Conservation (phyloP, 64 coral and sea anemone genomes). For the Dendronephthya gigantea region DNA sequence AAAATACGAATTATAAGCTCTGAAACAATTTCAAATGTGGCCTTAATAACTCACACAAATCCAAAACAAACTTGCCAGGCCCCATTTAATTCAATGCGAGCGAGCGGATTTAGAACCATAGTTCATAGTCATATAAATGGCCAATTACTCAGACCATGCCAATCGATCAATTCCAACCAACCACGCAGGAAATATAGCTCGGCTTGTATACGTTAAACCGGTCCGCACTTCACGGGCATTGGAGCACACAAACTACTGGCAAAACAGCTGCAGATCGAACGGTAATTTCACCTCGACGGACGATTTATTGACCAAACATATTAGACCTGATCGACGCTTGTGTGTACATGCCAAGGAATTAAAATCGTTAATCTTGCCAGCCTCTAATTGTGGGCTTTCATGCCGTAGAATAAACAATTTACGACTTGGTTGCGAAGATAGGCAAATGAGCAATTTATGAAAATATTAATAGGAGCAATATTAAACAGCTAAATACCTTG, state of each 20-base stretch:
- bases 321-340: background rate
- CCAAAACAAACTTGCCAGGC: background rate
- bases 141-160: background rate
- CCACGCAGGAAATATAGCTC: constrained; percentile 12
- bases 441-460: background rate
- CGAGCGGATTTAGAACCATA: background rate
- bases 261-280: background rate
- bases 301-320: background rate
- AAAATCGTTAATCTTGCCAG: constrained; percentile 25
- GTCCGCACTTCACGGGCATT: constrained; percentile 5
- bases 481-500: background rate
- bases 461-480: background rate
- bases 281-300: background rate
- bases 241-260: background rate
- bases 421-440: background rate
- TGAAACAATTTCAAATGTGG: background rate
- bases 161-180: background rate
- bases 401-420: constrained; percentile 20
- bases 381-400: background rate
- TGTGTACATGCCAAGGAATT: background rate
- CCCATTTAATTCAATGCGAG: background rate
- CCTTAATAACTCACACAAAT: constrained; percentile 10
- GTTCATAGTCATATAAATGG: constrained; percentile 16
- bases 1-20: background rate
- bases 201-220: constrained; percentile 15